Conservation (phyloP, 1,140 invertebrate genomes). For the Bombus consobrinus region DNA sequence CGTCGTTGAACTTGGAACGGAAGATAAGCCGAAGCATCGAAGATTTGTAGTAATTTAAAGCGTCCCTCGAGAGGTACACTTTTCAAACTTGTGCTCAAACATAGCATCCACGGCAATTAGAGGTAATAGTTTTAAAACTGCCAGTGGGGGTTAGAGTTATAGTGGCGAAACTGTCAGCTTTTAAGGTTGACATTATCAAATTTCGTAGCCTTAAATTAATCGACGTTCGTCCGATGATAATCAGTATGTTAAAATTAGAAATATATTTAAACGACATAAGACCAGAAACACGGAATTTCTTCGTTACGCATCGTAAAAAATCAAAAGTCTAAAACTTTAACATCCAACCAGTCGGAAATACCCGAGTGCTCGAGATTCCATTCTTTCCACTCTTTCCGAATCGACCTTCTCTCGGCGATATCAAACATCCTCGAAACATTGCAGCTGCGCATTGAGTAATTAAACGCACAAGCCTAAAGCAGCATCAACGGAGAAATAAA, state of each 20-base stretch:
- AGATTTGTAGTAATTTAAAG: slow-evolving; percentile 41
- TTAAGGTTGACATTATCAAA: neutral
- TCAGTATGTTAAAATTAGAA: neutral
- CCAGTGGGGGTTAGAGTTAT: neutral
- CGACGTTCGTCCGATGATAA: neutral
- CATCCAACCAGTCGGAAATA: too few relatives aligned
- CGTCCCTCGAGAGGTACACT: neutral
- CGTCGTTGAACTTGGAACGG: slow-evolving; percentile 32
- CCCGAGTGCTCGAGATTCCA: neutral
- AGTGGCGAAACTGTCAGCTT: too few relatives aligned
- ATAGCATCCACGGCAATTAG: neutral
- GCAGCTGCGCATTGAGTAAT: neutral
- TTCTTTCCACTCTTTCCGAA: neutral
- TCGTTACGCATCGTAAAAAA: neutral
- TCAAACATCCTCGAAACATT: neutral
- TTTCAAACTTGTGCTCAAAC: neutral
- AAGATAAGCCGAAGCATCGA: slow-evolving; percentile 58
- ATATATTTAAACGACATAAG: neutral
- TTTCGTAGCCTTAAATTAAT: neutral
- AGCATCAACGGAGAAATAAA: neutral
- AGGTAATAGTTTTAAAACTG: too few relatives aligned
- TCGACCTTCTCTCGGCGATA: neutral
- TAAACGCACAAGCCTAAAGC: neutral
- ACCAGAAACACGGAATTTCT: neutral
- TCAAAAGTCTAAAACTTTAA: neutral